Base-by-base conservation (phyloP, 2,113 vertebrate species). In the Cepphus grylle region DNA sequence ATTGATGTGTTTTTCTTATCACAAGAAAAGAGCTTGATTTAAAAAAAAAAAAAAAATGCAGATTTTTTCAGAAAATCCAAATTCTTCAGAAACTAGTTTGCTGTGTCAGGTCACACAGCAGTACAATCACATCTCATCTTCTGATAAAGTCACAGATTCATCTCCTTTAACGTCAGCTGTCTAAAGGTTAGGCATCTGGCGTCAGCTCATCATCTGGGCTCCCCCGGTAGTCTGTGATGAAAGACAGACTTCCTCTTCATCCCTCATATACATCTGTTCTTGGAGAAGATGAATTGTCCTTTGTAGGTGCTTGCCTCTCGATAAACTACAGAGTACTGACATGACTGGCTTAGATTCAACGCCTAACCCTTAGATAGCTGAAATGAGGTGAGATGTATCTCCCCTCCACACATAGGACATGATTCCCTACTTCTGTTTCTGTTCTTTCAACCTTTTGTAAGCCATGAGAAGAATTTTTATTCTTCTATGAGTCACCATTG, bases 121-220 rank as follows among this genome's bases (percentile, higher is more conserved):
- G 34, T 85, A 82, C 76, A 76, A 58, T 88, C 66, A 66, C 1
- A 1, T 82, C 78, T 88, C 90, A 85, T 95, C 88, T 95, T 86
- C 90, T 92, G 96, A 96, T 97, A 96, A 97, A 95, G 81, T 95
- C 49, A 70, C 81, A 83, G 85, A 97, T 94, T 94, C 66, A 93
- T 96, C 94, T 95, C 74, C 92, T 95, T 96, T 93, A 96, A 90
- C 2, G 3, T 91, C 94, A 94, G 6, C 92, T 95, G 93, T 90
- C 87, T 81, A 85, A 93, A 93, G 50, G 78, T 82, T 96, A 93
- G 50, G 90, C 58, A 66, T 96, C 94, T 94, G 93, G 77, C 30
- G 53, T 92, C 72, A 87, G 53, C 66, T 92, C 92, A 65, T 96
- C 96, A 90, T 73, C 84, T 92, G 63, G 53, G 74, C 66, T 96